Evolutionary conservation across 2,888 invertebrate genomes (phyloP).

Genomic region (Lissonota sp.): DNA sequence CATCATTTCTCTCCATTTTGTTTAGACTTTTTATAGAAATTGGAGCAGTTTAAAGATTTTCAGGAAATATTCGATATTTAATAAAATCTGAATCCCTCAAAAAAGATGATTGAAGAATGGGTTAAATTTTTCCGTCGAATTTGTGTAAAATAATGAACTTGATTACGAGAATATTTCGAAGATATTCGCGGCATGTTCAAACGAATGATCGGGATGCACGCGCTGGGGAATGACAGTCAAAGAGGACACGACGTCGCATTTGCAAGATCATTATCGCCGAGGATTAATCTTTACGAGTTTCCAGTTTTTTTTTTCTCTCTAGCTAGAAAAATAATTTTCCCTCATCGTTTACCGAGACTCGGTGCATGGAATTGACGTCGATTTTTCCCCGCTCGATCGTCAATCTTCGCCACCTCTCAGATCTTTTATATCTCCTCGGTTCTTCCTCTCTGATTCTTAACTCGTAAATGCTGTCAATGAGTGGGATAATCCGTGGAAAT

Average conservation of each 20-base stretch:
- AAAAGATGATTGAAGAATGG: too few species aligned
- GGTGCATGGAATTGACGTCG: conserved; percentile 20
- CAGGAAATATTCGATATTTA: too few species aligned
- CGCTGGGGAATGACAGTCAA: conserved; percentile 8
- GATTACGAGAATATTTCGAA: too few species aligned
- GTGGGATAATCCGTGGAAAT: conserved; percentile 56
- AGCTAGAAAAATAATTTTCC: neutral
- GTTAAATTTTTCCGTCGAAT: too few species aligned
- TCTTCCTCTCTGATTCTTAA: too few species aligned
- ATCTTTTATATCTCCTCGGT: too few species aligned
- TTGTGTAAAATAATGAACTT: too few species aligned
- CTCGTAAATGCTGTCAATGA: conserved; percentile 16
- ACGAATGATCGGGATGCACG: neutral
- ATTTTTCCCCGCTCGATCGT: conserved; percentile 17
- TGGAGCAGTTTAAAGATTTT: too few species aligned
- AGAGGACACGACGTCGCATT: neutral
- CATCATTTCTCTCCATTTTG: too few species aligned
- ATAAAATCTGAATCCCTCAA: too few species aligned
- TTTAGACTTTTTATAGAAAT: too few species aligned
- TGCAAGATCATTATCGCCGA: conserved; percentile 15
- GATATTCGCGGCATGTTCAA: neutral
- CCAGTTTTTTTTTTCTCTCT: neutral
- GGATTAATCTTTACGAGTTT: conserved; percentile 38
- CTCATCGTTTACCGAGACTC: neutral
- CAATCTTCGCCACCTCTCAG: conserved; percentile 11